A percentile compares a stretch with the other conserved stretches of the same genome.
Evolutionary conservation across 1,140 invertebrate species (phyloP).

Genomic region (Orussus abietinus): DNA sequence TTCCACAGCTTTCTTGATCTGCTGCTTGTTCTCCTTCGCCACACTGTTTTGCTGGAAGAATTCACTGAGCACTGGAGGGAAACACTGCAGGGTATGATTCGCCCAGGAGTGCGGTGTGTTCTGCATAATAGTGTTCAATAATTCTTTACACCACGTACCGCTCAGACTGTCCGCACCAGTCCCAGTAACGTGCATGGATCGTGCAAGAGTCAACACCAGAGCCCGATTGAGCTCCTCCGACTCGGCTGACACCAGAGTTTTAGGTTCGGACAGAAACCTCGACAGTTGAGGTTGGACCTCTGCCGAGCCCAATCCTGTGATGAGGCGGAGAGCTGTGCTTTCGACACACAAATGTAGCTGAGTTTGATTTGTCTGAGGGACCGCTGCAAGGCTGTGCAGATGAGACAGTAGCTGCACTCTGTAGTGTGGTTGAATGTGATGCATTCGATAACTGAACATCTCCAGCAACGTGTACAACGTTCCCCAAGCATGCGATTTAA

Average conservation of each 20-base stretch:
- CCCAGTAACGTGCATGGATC: constrained; percentile 89
- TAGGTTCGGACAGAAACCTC: constrained; percentile 81
- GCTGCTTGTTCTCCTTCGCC: constrained; percentile 84
- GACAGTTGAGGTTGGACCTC: constrained; percentile 90
- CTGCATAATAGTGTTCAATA: constrained; percentile 86
- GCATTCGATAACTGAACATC: constrained; percentile 94
- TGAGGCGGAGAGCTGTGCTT: constrained; percentile 86
- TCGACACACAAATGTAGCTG: constrained; percentile 94
- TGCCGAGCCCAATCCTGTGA: constrained; percentile 85
- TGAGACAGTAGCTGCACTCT: constrained; percentile 86
- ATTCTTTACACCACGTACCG: constrained; percentile 85
- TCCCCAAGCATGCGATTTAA: constrained; percentile 90
- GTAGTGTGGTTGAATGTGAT: constrained; percentile 95
- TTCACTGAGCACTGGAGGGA: constrained; percentile 83
- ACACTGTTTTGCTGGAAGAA: constrained; percentile 81
- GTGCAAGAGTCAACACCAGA: constrained; percentile 86
- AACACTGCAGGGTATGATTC: constrained; percentile 85
- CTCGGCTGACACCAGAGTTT: constrained; percentile 84
- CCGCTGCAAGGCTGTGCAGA: constrained; percentile 81
- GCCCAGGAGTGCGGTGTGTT: constrained; percentile 94
- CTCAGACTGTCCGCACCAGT: constrained; percentile 62
- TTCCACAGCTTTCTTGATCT: constrained; percentile 87
- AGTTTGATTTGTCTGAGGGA: constrained; percentile 90
- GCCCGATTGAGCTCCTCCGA: constrained; percentile 93
- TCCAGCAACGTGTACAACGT: constrained; percentile 91